These are phyloP conservation scores for Erpornis zantholeuca DNA, from an alignment of 2,113 vertebrate species.

Conservation along the genomic window DNA sequence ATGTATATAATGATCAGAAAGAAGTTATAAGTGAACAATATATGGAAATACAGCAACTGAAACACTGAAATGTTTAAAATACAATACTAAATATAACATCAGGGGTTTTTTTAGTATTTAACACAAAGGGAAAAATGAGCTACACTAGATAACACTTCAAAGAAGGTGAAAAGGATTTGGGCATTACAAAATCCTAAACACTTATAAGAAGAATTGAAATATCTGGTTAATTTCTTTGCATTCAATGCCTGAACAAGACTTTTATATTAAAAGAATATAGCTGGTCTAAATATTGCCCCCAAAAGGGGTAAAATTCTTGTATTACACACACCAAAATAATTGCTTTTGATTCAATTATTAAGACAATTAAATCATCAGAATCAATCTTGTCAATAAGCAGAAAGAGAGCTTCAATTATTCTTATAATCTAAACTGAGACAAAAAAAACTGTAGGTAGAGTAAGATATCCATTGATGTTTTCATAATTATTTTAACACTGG, in stretches of 20 bases:
- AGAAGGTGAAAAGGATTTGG: not conserved
- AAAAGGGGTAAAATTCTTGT: not conserved
- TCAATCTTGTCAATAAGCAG: not conserved
- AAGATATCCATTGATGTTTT: not conserved
- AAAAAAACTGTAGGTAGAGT: not conserved
- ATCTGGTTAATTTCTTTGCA: not conserved
- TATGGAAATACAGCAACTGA: not conserved
- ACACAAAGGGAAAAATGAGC: not conserved
- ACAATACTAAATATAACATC: not conserved
- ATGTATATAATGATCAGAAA: not conserved
- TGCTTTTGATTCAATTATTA: not conserved
- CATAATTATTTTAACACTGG: not conserved
- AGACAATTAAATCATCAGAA: not conserved
- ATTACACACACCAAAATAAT: not conserved
- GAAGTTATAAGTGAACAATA: not conserved
- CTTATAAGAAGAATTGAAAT: not conserved
- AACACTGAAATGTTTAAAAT: not conserved
- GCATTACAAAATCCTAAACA: not conserved
- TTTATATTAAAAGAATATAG: not conserved
- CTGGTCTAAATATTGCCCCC: not conserved
- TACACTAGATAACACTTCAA: not conserved
- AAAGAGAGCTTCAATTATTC: not conserved
- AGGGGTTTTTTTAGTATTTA: not conserved
- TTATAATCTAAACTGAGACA: not conserved
- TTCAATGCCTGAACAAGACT: not conserved